These are phyloP conservation scores for Neopelma chrysocephalum DNA, from an alignment of 2,797 vertebrate genomes.

Conservation along the genomic window DNA sequence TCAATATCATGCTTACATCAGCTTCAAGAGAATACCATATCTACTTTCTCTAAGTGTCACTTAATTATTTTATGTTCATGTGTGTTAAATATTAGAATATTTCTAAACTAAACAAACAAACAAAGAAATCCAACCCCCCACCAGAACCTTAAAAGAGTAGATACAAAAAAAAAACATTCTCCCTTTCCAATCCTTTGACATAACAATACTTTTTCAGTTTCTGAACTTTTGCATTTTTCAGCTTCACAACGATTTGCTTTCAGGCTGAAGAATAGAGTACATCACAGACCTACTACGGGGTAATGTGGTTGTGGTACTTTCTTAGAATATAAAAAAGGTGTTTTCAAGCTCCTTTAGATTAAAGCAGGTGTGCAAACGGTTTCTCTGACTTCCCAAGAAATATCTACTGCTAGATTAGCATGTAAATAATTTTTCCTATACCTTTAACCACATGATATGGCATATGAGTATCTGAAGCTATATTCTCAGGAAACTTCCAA, in stretches of 20 bases:
- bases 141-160: neutral
- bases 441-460: neutral
- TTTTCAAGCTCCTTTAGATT: neutral
- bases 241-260: neutral
- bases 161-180: neutral
- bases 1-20: neutral
- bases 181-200: neutral
- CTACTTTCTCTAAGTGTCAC: neutral
- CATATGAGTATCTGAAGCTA: neutral
- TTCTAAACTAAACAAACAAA: neutral
- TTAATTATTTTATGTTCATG: neutral
- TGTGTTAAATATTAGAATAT: neutral
- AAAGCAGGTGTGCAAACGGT: neutral
- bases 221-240: neutral
- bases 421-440: neutral
- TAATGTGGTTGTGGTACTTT: neutral
- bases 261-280: neutral
- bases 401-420: neutral
- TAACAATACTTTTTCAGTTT: neutral
- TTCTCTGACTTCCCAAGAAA: neutral
- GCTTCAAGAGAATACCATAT: neutral
- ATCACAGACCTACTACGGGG: neutral
- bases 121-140: neutral
- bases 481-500: neutral
- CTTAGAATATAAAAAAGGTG: neutral